These are phyloP conservation scores for Ridgeia piscesae DNA, from an alignment of 1,140 invertebrate genomes.

Conservation along the genomic window DNA sequence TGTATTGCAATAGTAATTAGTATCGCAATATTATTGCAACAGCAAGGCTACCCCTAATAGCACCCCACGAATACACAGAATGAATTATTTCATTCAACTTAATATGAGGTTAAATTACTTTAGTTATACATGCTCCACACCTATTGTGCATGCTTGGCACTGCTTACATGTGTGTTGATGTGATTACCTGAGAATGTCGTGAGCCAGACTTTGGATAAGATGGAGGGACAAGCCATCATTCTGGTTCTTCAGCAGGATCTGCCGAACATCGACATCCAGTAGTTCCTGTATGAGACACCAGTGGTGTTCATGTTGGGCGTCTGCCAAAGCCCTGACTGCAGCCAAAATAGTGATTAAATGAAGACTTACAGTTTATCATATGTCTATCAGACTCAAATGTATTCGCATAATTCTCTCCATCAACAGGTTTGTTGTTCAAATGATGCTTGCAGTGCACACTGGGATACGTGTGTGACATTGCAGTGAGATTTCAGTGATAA, in stretches of 20 bases:
- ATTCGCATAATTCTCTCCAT: too few species aligned
- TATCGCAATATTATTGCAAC: too few species aligned
- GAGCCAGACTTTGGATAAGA: constrained; percentile 2
- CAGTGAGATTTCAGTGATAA: background rate
- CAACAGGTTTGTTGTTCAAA: too few species aligned
- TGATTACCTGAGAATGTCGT: background rate
- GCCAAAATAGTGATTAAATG: background rate
- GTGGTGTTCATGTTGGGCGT: background rate
- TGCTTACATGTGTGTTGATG: background rate
- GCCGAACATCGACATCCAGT: constrained; percentile 16
- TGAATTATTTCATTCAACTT: background rate
- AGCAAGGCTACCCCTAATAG: too few species aligned
- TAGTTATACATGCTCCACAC: background rate
- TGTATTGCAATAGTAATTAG: too few species aligned
- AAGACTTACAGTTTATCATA: too few species aligned
- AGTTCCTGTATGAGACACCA: constrained; percentile 16
- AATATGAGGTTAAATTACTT: background rate
- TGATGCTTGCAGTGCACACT: background rate
- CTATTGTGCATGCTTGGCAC: background rate
- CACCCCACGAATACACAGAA: too few species aligned
- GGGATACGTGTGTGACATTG: background rate
- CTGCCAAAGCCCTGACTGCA: background rate
- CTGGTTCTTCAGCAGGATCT: background rate
- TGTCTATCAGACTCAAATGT: too few species aligned
- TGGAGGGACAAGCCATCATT: background rate